Conservation (phyloP, 2,888 invertebrate species). For the Apantesis nais region DNA sequence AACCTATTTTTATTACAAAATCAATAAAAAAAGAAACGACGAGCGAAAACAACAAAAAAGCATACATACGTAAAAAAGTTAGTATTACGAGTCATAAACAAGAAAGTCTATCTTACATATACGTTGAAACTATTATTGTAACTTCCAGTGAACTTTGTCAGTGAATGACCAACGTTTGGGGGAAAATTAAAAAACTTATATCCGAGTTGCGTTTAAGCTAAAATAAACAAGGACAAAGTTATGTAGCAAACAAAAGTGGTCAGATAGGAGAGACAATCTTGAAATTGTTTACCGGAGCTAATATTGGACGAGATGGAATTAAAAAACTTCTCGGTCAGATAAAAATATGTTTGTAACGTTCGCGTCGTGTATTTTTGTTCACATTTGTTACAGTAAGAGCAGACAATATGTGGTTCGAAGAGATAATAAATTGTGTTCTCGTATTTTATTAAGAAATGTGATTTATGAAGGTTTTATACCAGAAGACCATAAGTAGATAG, state of each 20-base stretch:
- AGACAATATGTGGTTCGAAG: neutral
- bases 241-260: constrained; percentile 36
- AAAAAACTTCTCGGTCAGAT: constrained; percentile 37
- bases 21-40: neutral
- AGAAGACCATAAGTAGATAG: too few relatives aligned
- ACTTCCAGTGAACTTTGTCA: constrained; percentile 26
- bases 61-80: constrained; percentile 31
- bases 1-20: neutral
- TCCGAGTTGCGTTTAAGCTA: constrained; percentile 44
- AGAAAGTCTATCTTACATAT: constrained; percentile 29
- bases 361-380: neutral
- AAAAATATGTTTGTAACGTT: constrained; percentile 26
- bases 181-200: constrained; percentile 51
- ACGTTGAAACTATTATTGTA: constrained; percentile 33
- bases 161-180: constrained; percentile 35
- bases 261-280: constrained; percentile 38
- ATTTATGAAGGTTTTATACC: neutral
- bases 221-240: constrained; percentile 42
- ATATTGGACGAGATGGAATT: constrained; percentile 33
- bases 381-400: neutral
- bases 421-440: neutral
- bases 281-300: constrained; percentile 42
- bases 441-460: constrained; percentile 7
- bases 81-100: constrained; percentile 35
- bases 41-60: constrained; percentile 3